Conservation (phyloP, 2,797 vertebrate species). For the Phataginus tricuspis region DNA sequence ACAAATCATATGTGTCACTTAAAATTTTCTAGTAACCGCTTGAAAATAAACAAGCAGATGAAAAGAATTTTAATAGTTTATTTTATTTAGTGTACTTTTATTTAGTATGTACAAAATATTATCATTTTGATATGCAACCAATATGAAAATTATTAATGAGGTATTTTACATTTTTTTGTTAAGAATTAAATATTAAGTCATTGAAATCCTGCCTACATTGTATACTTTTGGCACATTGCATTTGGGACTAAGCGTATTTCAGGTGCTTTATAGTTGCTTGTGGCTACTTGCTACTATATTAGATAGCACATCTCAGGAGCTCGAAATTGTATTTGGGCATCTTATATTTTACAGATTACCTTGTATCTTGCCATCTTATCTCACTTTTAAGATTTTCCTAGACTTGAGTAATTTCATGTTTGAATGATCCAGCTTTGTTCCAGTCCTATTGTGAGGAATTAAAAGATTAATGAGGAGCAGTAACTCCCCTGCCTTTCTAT, state of each 20-base stretch:
- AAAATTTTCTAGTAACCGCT: neutral
- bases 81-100: neutral
- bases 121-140: neutral
- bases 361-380: neutral
- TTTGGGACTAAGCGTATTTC: neutral
- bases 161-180: neutral
- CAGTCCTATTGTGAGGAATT: neutral
- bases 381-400: neutral
- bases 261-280: neutral
- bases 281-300: neutral
- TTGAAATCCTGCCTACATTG: neutral
- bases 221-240: neutral
- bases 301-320: neutral
- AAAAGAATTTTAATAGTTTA: neutral
- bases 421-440: neutral
- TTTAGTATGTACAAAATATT: neutral
- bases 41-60: neutral
- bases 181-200: neutral
- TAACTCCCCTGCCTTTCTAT: neutral
- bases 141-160: neutral
- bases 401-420: neutral
- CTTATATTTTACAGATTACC: neutral
- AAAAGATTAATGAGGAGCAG: neutral
- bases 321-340: neutral
- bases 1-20: neutral